These are phyloP conservation scores for Artibeus jamaicensis DNA, from an alignment of 2,797 vertebrate genomes.

Conservation along the genomic window DNA sequence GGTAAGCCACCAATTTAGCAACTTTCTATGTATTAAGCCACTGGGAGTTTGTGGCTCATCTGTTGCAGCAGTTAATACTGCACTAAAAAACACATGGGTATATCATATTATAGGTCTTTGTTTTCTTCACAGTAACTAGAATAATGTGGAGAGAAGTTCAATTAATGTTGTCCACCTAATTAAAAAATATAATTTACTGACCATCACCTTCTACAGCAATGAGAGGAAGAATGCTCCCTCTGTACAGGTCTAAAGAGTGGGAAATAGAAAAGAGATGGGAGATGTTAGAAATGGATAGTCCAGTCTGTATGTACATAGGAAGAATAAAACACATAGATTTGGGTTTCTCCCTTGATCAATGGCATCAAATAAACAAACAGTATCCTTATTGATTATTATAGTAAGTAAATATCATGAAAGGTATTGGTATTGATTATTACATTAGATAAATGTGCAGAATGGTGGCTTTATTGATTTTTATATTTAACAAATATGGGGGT, in stretches of 20 bases:
- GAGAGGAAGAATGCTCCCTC: background rate
- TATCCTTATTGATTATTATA: constrained; percentile 73
- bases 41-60: background rate
- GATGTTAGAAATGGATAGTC: background rate
- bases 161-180: background rate
- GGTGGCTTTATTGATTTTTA: constrained; percentile 69
- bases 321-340: constrained; percentile 31
- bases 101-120: constrained; percentile 2
- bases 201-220: background rate
- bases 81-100: background rate
- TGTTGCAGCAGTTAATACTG: background rate
- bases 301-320: background rate
- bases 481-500: constrained; percentile 51
- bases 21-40: background rate
- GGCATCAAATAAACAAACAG: constrained; percentile 67
- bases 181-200: background rate
- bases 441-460: constrained; percentile 66
- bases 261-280: background rate
- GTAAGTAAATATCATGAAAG: constrained; percentile 73
- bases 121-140: background rate
- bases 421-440: constrained; percentile 69
- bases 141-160: background rate
- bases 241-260: background rate
- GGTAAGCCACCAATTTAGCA: background rate
- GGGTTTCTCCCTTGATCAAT: constrained; percentile 50